Evolutionary conservation across 2,888 invertebrate genomes (phyloP), one percentile per base, ranked within the genome.

Genomic region (Epiblema foenella): DNA sequence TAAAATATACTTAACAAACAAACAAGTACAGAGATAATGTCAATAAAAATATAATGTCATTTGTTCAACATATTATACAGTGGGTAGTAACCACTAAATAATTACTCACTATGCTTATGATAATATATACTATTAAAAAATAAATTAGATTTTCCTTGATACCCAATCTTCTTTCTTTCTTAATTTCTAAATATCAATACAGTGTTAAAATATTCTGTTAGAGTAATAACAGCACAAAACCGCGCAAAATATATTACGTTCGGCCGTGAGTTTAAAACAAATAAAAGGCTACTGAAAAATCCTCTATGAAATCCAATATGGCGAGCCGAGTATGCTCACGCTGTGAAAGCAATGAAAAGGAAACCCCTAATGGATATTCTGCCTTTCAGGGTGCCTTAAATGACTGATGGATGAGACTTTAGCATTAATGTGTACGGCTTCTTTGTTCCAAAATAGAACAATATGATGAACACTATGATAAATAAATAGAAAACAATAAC

Each of bases 291-390:
- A 73, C 74, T 70, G 73, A 68, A 77, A 75, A 76, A 74, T 73
- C 66, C 72, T 73, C 71, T 75, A 78, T 80, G 81, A 82, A 85
- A 84, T 83, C 73, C 78, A 83, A 83, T 83, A 83, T 79, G 77
- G 77, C 78, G 69, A 68, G 74, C 69, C 65, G 73, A 75, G 75
- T 73, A 76, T 75, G 74, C 70, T 71, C 73, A 71, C 69, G 74
- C 77, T 75, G 76, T 81, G 80, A 81, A 83, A 82, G 80, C 80
- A 74, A 79, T 84, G 81, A 83, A 86, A 85, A 84, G 81, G 79
- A 86, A 84, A 82, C 81, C 78, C 80, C 79, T 87, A 85, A 87
- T 86, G 84, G 84, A 85, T 85, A 81, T 81, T 81, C 81, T 77
- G 79, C 78, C 76, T 82, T 83, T 82, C 79, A 80, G 74, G 78